Conservation (phyloP, 2,888 invertebrate genomes). For the Myopa tessellatipennis region DNA sequence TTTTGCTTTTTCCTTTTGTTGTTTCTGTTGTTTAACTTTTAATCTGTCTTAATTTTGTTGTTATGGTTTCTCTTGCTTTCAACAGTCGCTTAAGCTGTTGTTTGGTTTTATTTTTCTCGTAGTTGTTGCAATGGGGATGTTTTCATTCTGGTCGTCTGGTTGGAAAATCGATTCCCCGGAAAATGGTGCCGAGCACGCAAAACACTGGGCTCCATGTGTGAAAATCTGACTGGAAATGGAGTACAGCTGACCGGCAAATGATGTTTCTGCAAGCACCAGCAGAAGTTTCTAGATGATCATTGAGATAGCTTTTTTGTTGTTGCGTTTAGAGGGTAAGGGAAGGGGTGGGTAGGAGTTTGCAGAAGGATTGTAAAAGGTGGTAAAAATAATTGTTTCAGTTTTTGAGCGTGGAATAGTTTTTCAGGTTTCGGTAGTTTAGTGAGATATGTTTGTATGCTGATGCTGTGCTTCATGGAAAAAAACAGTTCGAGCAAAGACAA, state of each 20-base stretch:
- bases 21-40: neutral
- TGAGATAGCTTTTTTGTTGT: no score
- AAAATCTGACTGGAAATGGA: slow-evolving; percentile 9
- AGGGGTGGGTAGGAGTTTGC: neutral
- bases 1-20: neutral
- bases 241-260: no score
- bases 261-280: no score
- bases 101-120: neutral
- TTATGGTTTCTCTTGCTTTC: neutral
- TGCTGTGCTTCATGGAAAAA: no score
- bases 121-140: neutral
- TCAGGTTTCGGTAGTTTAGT: no score
- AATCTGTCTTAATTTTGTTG: neutral
- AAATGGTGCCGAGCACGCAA: slow-evolving; percentile 18
- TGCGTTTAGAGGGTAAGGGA: no score
- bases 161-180: slow-evolving; percentile 45
- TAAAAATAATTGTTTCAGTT: no score
- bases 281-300: no score
- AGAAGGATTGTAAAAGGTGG: neutral
- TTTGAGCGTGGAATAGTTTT: no score
- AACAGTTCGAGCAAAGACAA: no score
- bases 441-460: no score
- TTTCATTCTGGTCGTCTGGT: neutral
- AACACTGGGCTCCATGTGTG: slow-evolving; percentile 7
- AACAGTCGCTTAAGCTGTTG: neutral